Base-by-base conservation (phyloP, 2,888 invertebrate species). In the Anodontia alba region DNA sequence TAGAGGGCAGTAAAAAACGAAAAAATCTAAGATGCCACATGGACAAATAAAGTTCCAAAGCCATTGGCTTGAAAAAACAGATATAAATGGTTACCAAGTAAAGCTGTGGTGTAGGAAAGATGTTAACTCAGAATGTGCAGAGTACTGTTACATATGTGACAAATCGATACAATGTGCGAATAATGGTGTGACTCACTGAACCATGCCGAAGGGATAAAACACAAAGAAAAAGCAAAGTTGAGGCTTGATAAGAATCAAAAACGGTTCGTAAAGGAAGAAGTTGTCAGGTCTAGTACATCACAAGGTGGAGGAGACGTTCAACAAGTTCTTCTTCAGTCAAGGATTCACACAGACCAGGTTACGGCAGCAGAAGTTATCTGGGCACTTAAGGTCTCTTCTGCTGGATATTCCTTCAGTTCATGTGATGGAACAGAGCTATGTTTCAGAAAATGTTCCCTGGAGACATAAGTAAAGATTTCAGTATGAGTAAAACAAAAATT, bases 401-500 rank as follows among this genome's bases (percentile, higher is more conserved):
- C 26, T 72, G 38, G 31, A 26, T 51, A 51, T 38, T 31, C 51
- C 51, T 72, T n/a, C 36, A 72, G 38, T 2, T 72, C 54, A 12
- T 31, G 38, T 72, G 54, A 72, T 57, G 54, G 69, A 29, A 70
- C 69, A 17, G 23, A 57, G 17, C 31, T 78, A 26, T 38, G 38
- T 67, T 78, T 54, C 46, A 67, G 20, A 10, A 20, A 23, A 77
- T 72, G 71, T 77, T 78, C 43, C 72, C 72, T 31, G 67, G 73
- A 49, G 43, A 20, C 17, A n/a, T 78, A 20, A 26, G 67, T 29
- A 62, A 73, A 29, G 67, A 72, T 38, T 78, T 73, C 51, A 49
- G 67, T 57, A 72, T 73, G 78, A 78, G 78, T 67, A 66, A 54
- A 42, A 10, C 66, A 26, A 78, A 67, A 42, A 51, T 73, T 20